These are phyloP conservation scores for Neuroterus valhalla DNA, from an alignment of 1,140 invertebrate genomes.

Conservation along the genomic window DNA sequence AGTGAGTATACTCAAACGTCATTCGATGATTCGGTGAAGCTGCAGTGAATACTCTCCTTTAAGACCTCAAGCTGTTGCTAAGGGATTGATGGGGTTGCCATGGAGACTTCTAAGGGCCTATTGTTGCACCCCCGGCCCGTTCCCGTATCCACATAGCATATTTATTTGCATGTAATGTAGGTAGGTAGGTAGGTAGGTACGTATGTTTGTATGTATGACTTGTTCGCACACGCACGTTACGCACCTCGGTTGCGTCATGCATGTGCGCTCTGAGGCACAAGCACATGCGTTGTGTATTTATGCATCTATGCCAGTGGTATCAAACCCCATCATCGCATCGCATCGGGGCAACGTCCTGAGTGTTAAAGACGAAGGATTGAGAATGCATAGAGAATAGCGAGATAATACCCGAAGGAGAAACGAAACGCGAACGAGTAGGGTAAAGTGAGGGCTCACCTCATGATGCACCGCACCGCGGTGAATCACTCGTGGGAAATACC, in stretches of 20 bases:
- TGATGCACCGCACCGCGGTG: neutral
- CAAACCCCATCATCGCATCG: slow-evolving; percentile 66
- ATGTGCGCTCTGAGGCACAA: slow-evolving; percentile 43
- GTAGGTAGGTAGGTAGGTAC: too few species aligned
- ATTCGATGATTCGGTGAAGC: slow-evolving; percentile 54
- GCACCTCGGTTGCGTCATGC: slow-evolving; percentile 45
- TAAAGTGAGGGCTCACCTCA: neutral
- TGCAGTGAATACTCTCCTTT: slow-evolving; percentile 70
- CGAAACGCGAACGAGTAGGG: slow-evolving; percentile 29
- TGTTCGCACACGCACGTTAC: slow-evolving; percentile 51
- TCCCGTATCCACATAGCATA: slow-evolving; percentile 67
- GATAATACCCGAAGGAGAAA: slow-evolving; percentile 38
- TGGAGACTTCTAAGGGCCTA: slow-evolving; percentile 71
- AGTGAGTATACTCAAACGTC: slow-evolving; percentile 34
- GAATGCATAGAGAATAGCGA: slow-evolving; percentile 21
- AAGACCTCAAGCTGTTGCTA: slow-evolving; percentile 76
- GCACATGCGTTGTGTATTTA: slow-evolving; percentile 60
- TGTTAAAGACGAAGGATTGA: slow-evolving; percentile 69
- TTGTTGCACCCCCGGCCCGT: slow-evolving; percentile 72
- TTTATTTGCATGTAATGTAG: slow-evolving; percentile 71
- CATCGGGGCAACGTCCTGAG: slow-evolving; percentile 70
- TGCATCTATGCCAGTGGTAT: slow-evolving; percentile 75
- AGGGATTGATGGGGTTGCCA: slow-evolving; percentile 75
- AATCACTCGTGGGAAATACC: slow-evolving; percentile 55
- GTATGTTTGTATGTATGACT: slow-evolving; percentile 59